A percentile compares a stretch with the other conserved stretches of the same genome.
Conservation (phyloP, 1,140 invertebrate genomes). For the Palaemon carinicauda region DNA sequence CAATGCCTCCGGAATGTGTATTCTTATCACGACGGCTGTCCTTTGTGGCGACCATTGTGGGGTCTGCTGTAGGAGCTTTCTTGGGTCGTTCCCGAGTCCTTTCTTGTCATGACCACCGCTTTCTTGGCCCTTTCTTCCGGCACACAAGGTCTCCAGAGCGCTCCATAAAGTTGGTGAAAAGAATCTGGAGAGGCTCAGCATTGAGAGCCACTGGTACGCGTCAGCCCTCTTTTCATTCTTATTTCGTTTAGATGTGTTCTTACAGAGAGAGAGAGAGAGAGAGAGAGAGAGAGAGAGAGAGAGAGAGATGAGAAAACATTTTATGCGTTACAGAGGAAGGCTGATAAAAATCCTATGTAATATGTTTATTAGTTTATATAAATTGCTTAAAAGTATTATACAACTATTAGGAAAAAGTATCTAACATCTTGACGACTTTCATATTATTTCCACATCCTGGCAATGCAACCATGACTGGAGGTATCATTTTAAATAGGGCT, state of each 20-base stretch:
- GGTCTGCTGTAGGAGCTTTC: slow-evolving; percentile 44
- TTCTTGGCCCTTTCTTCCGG: slow-evolving; percentile 55
- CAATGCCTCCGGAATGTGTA: slow-evolving; percentile 30
- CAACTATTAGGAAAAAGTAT: too few species aligned
- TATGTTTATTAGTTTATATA: too few species aligned
- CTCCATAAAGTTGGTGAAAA: slow-evolving; percentile 56
- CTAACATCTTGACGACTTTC: too few species aligned
- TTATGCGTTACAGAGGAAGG: too few species aligned
- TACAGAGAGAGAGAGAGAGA: too few species aligned
- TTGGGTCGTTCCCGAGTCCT: slow-evolving; percentile 55
- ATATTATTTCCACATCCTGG: too few species aligned
- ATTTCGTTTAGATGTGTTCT: slow-evolving; percentile 23
- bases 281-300: too few species aligned
- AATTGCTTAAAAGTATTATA: too few species aligned
- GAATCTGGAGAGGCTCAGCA: slow-evolving; percentile 22
- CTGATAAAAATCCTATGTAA: too few species aligned
- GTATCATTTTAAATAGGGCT: too few species aligned
- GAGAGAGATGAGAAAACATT: too few species aligned
- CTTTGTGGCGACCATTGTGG: slow-evolving; percentile 42
- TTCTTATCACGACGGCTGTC: slow-evolving; percentile 54
- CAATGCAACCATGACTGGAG: too few species aligned
- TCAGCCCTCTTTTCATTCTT: slow-evolving; percentile 35
- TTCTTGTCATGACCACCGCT: slow-evolving; percentile 56
- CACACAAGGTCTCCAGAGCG: slow-evolving; percentile 52
- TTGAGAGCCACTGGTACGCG: slow-evolving; percentile 40